A percentile compares a stretch with the other conserved stretches of the same genome.
phyloP scores from a whole-genome alignment of 64 coral and sea anemone species.

The Acropora tenuis region DNA sequence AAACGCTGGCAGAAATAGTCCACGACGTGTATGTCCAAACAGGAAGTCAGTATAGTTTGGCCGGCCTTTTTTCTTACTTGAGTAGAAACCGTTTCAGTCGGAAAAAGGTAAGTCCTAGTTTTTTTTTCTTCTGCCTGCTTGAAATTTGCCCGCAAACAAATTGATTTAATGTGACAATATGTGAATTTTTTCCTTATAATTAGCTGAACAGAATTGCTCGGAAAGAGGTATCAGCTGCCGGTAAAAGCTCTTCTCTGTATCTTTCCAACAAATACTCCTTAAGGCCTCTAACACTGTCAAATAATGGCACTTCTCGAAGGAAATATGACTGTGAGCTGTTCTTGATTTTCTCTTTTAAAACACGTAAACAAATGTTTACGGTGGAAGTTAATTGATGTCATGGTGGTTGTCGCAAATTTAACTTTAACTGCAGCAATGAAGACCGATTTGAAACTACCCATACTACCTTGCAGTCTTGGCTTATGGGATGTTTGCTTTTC shows the following conservation, averaged over 20 bases:
- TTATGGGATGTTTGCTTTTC: slow-evolving; percentile 8
- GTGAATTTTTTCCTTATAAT: slow-evolving; percentile 2
- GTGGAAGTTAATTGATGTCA: slow-evolving; percentile 3
- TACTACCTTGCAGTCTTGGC: not conserved
- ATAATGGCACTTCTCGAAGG: not conserved
- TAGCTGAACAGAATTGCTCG: not conserved
- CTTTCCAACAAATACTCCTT: not conserved
- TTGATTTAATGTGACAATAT: not conserved
- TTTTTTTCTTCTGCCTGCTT: not conserved
- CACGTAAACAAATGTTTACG: slow-evolving; percentile 35
- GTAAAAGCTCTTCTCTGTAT: not conserved
- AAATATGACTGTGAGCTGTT: slow-evolving; percentile 6
- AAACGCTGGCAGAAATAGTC: too few relatives aligned
- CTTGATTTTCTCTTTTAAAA: slow-evolving; percentile 41
- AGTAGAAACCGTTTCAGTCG: too few relatives aligned
- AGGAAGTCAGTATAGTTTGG: too few relatives aligned
- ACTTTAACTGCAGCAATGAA: not conserved
- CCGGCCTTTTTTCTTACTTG: too few relatives aligned
- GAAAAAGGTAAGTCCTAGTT: too few relatives aligned
- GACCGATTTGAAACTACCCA: not conserved
- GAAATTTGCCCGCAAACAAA: slow-evolving; percentile 1
- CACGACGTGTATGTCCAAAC: too few relatives aligned
- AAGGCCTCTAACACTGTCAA: not conserved
- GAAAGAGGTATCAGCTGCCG: not conserved
- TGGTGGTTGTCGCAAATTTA: not conserved